phyloP scores from a whole-genome alignment of 2,888 invertebrate genomes.

The Bedellia somnulentella region DNA sequence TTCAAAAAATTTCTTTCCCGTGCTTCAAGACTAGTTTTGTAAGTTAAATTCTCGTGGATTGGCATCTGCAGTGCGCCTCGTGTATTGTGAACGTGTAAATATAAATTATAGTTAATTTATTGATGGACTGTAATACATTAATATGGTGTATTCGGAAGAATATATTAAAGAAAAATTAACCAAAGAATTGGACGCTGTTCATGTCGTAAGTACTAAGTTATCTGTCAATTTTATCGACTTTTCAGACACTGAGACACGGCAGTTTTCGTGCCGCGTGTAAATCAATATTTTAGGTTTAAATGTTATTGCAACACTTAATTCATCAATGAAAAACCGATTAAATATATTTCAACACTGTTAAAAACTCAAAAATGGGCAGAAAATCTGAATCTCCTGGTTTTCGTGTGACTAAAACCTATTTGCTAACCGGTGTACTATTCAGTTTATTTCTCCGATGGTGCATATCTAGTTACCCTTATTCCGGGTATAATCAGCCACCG shows the following conservation, averaged over 20 bases:
- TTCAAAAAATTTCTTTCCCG: conserved; percentile 32
- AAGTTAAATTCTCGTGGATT: conserved; percentile 7
- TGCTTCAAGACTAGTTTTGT: conserved; percentile 21
- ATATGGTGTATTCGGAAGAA: conserved; percentile 68
- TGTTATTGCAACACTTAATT: no score
- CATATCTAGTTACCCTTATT: conserved; percentile 76
- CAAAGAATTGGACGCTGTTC: conserved; percentile 67
- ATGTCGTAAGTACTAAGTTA: conserved; percentile 65
- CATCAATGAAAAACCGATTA: no score
- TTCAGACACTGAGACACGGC: no score
- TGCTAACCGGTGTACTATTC: conserved; percentile 56
- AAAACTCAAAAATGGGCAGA: conserved; percentile 31
- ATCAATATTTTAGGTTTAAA: no score
- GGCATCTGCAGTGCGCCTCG: no score
- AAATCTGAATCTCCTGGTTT: conserved; percentile 38
- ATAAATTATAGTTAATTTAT: no score
- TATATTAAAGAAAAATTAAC: conserved; percentile 67
- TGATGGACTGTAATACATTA: conserved; percentile 34
- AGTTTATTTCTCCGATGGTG: conserved; percentile 71
- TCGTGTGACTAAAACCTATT: conserved; percentile 37
- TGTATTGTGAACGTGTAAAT: no score
- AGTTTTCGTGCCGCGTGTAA: no score
- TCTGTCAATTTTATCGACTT: conserved; percentile 32
- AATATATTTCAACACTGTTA: no score
- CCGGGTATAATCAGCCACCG: conserved; percentile 80